These are phyloP conservation scores for Drosophila cardini DNA, from an alignment of 1,140 invertebrate genomes.

Conservation along the genomic window DNA sequence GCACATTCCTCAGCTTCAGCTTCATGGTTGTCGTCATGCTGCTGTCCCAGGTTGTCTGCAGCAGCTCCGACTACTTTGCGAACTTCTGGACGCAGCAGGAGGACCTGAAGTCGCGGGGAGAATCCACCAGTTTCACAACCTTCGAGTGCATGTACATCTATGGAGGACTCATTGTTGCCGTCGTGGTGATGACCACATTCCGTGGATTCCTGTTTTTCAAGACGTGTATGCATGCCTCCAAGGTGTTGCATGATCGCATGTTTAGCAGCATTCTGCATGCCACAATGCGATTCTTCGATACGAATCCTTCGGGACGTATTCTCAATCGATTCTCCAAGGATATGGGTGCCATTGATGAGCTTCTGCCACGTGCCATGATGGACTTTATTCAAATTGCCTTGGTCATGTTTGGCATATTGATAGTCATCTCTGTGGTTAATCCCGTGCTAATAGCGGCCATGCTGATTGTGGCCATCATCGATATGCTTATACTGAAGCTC, in stretches of 20 bases:
- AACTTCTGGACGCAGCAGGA: conserved; percentile 89
- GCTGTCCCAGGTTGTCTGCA: conserved; percentile 89
- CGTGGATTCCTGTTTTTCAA: conserved; percentile 91
- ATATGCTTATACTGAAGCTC: conserved; percentile 88
- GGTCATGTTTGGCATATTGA: conserved; percentile 87
- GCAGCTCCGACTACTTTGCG: conserved; percentile 92
- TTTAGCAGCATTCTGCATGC: conserved; percentile 91
- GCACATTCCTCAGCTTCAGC: conserved; percentile 86
- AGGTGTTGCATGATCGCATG: conserved; percentile 93
- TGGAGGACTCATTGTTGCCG: conserved; percentile 72
- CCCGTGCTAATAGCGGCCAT: conserved; percentile 88
- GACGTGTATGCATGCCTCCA: conserved; percentile 92
- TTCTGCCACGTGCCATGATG: conserved; percentile 89
- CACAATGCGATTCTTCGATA: conserved; percentile 94
- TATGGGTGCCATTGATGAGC: conserved; percentile 92
- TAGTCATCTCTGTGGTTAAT: conserved; percentile 90
- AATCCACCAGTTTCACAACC: conserved; percentile 65
- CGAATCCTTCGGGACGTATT: conserved; percentile 91
- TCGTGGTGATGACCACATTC: conserved; percentile 85
- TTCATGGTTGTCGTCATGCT: conserved; percentile 87
- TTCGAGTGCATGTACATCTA: conserved; percentile 83
- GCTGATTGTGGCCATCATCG: conserved; percentile 87
- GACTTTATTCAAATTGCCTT: conserved; percentile 87
- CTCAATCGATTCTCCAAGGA: conserved; percentile 93
- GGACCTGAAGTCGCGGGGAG: conserved; percentile 71